These are phyloP conservation scores for Bombus huntii DNA, from an alignment of 1,140 invertebrate genomes.

Conservation along the genomic window DNA sequence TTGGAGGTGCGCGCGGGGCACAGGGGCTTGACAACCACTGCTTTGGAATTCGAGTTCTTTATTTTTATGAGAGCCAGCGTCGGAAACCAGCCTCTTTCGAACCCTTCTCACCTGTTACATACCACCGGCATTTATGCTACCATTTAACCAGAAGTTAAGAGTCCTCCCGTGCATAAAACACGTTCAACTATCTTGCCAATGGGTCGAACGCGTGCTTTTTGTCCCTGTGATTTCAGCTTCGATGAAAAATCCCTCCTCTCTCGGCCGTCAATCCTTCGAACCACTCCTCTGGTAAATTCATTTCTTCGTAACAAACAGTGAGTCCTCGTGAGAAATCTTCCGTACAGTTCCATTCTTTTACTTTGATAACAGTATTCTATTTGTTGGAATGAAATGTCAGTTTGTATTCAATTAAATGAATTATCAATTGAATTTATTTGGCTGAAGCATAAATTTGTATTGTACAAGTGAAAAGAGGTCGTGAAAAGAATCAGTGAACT, in stretches of 20 bases:
- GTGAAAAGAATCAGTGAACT: neutral
- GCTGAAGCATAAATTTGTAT: neutral
- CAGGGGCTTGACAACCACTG: slow-evolving; percentile 72
- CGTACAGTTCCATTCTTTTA: neutral
- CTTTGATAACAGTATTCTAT: neutral
- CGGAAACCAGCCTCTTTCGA: slow-evolving; percentile 66
- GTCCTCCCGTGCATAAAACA: slow-evolving; percentile 54
- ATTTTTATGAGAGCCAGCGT: slow-evolving; percentile 74
- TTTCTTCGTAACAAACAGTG: neutral
- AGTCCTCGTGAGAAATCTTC: neutral
- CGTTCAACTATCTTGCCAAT: slow-evolving; percentile 31
- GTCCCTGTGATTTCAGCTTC: neutral
- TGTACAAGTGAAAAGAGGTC: neutral
- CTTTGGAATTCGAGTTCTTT: slow-evolving; percentile 77
- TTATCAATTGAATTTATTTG: neutral
- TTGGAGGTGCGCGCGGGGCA: slow-evolving; percentile 6
- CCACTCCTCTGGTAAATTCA: neutral
- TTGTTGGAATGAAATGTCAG: neutral
- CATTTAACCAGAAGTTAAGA: slow-evolving; percentile 67
- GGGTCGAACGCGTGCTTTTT: slow-evolving; percentile 23
- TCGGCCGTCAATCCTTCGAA: neutral
- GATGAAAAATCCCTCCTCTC: slow-evolving; percentile 21
- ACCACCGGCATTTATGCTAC: slow-evolving; percentile 63
- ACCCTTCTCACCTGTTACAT: slow-evolving; percentile 75
- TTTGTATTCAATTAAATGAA: neutral